Evolutionary conservation across 2,888 invertebrate species (phyloP), one percentile per base, ranked within the genome.

Genomic region (Macaria liturata): DNA sequence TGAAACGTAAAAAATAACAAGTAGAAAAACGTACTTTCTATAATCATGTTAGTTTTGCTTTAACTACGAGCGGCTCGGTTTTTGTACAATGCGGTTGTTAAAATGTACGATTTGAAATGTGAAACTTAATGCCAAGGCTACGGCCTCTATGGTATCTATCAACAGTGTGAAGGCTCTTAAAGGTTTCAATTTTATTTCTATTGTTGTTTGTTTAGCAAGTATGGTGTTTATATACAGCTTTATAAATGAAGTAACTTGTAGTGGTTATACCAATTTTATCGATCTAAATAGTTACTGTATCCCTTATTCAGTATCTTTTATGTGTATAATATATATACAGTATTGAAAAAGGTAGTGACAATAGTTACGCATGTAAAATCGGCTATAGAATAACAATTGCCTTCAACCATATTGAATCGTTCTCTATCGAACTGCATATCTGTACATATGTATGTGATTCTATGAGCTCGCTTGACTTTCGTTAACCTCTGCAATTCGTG

Each of bases 281-380:
- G 8, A 20, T 6, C 3, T 37, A 9, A 30, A 0, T 32, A 1
- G 6, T 9, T 9, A 53, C 60, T 56, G 43, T 57, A 48, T 55
- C 66, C 65, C 69, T 68, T 65, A 65, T 62, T 63, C 56, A 55
- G 68, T 74, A 20, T 20, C 20, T 20, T 20, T 20, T 20, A 20
- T 20, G 20, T 20, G 20, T 20, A 20, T 20, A 75, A 78, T 78
- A 72, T 71, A 78, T 78, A 71, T 74, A 74, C 75, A 77, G 80
- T 80, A 65, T 66, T 61, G 73, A 42, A 75, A 72, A 70, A 68
- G 76, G 75, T 73, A 76, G 82, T 80, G 74, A 77, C 79, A 80
- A 81, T 68, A 71, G 71, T 62, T 69, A 76, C 74, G 75, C 74
- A 67, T 69, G 70, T 75, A 74, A 74, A 71, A 52, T 44, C 49